Evolutionary conservation across 2,888 invertebrate species (phyloP).

Genomic region (Euplagia quadripunctaria): DNA sequence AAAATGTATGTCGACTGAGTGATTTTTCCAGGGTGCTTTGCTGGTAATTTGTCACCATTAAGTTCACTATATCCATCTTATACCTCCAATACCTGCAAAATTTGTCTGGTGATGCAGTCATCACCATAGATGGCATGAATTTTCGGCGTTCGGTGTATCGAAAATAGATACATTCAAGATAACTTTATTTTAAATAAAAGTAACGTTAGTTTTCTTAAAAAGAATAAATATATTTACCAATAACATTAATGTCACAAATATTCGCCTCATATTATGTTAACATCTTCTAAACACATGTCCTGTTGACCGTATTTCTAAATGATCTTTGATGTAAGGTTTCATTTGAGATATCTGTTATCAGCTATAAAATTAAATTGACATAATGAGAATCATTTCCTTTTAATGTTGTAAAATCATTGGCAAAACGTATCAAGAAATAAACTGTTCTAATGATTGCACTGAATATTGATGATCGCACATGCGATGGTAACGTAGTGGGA

Average conservation of each 20-base stretch:
- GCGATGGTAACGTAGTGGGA: no score
- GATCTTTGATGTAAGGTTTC: not conserved
- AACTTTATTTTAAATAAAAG: no score
- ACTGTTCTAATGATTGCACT: not conserved
- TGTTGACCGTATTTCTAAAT: not conserved
- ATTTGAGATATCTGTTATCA: not conserved
- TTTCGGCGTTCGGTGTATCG: no score
- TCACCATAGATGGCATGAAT: no score
- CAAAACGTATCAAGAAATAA: not conserved
- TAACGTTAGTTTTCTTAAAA: not conserved
- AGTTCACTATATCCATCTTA: no score
- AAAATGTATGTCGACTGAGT: no score
- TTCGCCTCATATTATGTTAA: slow-evolving; percentile 3
- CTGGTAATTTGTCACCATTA: no score
- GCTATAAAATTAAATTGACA: not conserved
- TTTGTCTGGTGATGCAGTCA: no score
- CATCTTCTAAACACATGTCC: not conserved
- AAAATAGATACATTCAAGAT: no score
- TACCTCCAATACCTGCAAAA: no score
- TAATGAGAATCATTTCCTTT: not conserved
- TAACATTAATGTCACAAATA: not conserved
- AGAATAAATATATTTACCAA: slow-evolving; percentile 1
- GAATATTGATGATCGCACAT: not conserved
- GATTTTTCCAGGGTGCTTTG: no score
- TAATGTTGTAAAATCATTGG: not conserved